Conservation (phyloP, 2,888 invertebrate species). For the Tortricodes alternella region DNA sequence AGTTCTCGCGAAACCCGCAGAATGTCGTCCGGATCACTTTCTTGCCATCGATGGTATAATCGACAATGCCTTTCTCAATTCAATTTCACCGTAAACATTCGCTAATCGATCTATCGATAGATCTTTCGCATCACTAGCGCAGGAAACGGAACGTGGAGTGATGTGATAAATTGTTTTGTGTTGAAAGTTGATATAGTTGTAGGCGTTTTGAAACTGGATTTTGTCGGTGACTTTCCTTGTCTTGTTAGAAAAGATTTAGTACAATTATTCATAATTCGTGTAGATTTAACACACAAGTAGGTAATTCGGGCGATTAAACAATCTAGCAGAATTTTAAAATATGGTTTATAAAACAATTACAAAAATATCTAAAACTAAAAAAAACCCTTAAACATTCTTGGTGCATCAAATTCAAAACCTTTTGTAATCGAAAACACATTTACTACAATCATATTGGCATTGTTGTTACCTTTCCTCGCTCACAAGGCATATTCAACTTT, state of each 20-base stretch:
- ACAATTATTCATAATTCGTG: too few species aligned
- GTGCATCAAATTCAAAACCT: too few species aligned
- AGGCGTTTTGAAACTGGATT: neutral
- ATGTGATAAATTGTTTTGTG: constrained; percentile 28
- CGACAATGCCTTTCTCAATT: constrained; percentile 46
- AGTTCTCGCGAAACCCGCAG: constrained; percentile 45
- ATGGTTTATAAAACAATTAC: too few species aligned
- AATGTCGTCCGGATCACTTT: constrained; percentile 49
- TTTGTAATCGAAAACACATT: neutral
- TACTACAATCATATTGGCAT: neutral
- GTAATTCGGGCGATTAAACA: too few species aligned
- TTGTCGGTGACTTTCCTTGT: too few species aligned
- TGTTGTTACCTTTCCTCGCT: neutral
- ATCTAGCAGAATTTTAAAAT: too few species aligned
- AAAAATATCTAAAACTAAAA: too few species aligned
- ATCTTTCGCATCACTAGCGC: constrained; percentile 23
- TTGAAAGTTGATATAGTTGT: constrained; percentile 22
- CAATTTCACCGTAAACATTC: constrained; percentile 57
- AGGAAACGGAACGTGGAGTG: constrained; percentile 25
- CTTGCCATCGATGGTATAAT: constrained; percentile 44
- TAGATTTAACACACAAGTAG: too few species aligned
- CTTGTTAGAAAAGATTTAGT: too few species aligned
- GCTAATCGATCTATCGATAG: constrained; percentile 30
- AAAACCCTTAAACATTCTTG: too few species aligned
- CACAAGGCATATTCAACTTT: neutral